Evolutionary conservation across 1,140 invertebrate genomes (phyloP).

Genomic region (Tetramorium simillimum): DNA sequence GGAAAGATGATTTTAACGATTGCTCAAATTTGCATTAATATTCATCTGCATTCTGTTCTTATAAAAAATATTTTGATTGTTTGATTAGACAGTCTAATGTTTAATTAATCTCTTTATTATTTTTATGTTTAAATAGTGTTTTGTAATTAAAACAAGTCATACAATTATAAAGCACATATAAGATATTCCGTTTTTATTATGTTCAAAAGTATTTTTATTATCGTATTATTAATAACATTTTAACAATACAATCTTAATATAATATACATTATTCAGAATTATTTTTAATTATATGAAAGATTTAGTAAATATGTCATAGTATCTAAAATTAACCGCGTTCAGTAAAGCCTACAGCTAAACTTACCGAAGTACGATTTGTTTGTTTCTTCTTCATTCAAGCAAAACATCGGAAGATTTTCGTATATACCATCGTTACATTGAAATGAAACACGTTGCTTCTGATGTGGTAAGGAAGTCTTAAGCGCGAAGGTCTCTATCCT

Average conservation of each 20-base stretch:
- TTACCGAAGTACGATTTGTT: slow-evolving; percentile 23
- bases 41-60: neutral
- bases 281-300: slow-evolving; percentile 1
- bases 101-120: neutral
- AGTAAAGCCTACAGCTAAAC: neutral
- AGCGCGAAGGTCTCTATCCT: neutral
- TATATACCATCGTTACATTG: slow-evolving; percentile 28
- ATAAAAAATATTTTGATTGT: neutral
- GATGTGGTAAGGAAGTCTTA: neutral
- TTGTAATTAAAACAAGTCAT: neutral
- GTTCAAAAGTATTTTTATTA: neutral
- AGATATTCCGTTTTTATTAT: neutral
- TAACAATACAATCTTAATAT: slow-evolving; percentile 1
- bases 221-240: neutral
- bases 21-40: slow-evolving; percentile 43
- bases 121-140: neutral
- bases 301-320: neutral
- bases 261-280: neutral
- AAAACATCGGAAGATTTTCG: slow-evolving; percentile 47
- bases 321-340: slow-evolving; percentile 50
- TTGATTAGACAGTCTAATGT: neutral
- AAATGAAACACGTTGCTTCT: slow-evolving; percentile 68
- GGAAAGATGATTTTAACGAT: slow-evolving; percentile 63
- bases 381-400: slow-evolving; percentile 41
- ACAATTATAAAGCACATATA: neutral